Evolutionary conservation across 2,797 vertebrate genomes (phyloP), one percentile per base, ranked within the genome.

Genomic region (Sus cebifrons): DNA sequence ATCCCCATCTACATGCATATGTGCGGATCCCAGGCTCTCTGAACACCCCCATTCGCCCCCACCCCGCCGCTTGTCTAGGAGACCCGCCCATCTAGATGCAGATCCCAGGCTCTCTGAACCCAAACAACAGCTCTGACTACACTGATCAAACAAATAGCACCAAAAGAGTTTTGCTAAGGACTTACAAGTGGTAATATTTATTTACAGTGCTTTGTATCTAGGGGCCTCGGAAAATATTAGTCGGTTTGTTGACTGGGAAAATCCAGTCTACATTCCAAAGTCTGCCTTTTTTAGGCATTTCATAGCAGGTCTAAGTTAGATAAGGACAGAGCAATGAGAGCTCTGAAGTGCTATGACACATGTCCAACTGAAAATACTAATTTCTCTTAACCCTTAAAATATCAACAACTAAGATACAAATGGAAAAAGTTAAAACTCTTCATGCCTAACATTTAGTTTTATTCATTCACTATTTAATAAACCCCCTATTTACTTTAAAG

Each of bases 391-490:
- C 77, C 78, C 75, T 75, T 75, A 85, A 97, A 86, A 92, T 89
- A 97, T 60, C 94, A 97, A 64, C n/a, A 97, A 96, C 75, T 54
- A 15, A 96, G 96, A 98, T 0, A 40, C 77, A 93, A 87, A 70
- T 90, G 93, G 93, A 93, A 94, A 82, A 93, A 95, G 67, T 20
- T 74, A 62, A 78, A 94, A 86, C 75, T 96, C 95, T 93, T 52
- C 96, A n/a, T 83, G 67, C 89, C 97, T 96, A 97, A 86, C 32
- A 93, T 78, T 89, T 79, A 58, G 56, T 97, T 93, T 95, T 97
- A 97, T 90, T 98, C n/a, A 85, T 97, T 96, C 96, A 68, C 67
- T 96, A 84, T 73, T 98, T 98, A 97, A 71, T 52, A 91, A 98
- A 97, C 62, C 81, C 71, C 56, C 75, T 40, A 52, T 95, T 97